phyloP scores from a whole-genome alignment of 1,140 invertebrate genomes.

The Euwallacea similis region DNA sequence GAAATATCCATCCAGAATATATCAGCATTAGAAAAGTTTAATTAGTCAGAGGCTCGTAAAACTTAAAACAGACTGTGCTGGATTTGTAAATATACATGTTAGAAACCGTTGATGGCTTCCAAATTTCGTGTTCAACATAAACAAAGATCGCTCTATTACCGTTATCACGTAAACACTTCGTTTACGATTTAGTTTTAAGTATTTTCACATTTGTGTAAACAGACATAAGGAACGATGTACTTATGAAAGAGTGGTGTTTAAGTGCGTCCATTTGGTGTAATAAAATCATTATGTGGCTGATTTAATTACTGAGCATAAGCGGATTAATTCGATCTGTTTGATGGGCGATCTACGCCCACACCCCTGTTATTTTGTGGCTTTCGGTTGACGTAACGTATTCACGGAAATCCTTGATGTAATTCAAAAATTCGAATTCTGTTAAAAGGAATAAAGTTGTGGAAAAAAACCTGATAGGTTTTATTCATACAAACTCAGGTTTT shows the following conservation, averaged over 20 bases:
- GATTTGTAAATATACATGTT: constrained; percentile 47
- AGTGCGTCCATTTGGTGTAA: constrained; percentile 30
- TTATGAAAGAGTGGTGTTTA: constrained; percentile 31
- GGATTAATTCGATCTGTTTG: constrained; percentile 12
- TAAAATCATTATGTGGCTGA: constrained; percentile 33
- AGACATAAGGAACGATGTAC: constrained; percentile 37
- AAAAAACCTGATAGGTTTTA: too few relatives aligned
- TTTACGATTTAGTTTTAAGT: constrained; percentile 51
- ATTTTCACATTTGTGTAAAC: constrained; percentile 49
- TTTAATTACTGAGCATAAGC: constrained; percentile 17
- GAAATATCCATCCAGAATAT: constrained; percentile 33
- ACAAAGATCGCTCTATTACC: constrained; percentile 47
- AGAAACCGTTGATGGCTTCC: constrained; percentile 50
- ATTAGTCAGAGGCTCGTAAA: constrained; percentile 40
- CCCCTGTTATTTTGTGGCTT: background rate
- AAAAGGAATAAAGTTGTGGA: too few relatives aligned
- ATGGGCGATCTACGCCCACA: background rate
- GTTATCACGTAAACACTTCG: constrained; percentile 47
- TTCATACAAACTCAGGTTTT: too few relatives aligned
- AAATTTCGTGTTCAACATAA: constrained; percentile 49
- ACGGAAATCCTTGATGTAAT: background rate
- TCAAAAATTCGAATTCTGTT: background rate
- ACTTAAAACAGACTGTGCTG: constrained; percentile 48
- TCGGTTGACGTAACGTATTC: background rate
- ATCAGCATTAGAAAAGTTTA: constrained; percentile 38